Base-by-base conservation (phyloP, 1,140 invertebrate species). In the Polypedilum pembai region DNA sequence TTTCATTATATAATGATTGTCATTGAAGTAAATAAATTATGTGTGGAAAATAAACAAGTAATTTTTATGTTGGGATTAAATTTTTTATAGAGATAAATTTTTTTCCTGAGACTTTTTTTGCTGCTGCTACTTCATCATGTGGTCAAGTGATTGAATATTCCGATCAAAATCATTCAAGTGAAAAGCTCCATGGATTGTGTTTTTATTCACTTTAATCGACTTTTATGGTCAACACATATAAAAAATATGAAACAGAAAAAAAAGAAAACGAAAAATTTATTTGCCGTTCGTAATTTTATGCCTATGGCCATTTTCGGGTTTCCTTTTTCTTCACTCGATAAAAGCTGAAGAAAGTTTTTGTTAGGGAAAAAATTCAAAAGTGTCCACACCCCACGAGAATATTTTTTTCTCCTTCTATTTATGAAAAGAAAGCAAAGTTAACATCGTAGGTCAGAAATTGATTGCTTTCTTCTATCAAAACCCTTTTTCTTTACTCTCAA, bases 151-250 rank as follows among this genome's bases (percentile, higher is more conserved):
- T 45, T 45, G 41, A 45, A 45, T 45, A 45, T 45, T 45, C 41
- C 8, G 12, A 56, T 56, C 10, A n/a, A 56, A 56, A 15, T n/a
- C 45, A 56, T 56, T 56, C 45, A 56, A 12, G n/a, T 56, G 45
- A n/a, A 56, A 56, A 56, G 45, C 45, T 56, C 45, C 15, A 56
- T 56, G 45, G 45, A 56, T 12, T 56, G 12, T 56, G n/a, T 33
- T 33, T 56, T 56, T 56, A 56, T 56, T 56, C 45, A 15, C 45
- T 56, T 56, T 56, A 56, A 56, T 56, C 45, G 45, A 56, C 45
- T 56, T 56, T 56, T 56, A 56, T 56, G 45, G 45, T 56, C 45
- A 56, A 56, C 45, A 56, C 45, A 56, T n/a, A n/a, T n/a, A 56
- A 0, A 56, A 56, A 15, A 56, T n/a, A 56, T n/a, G 8, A 56